These are phyloP conservation scores for Zosterops lateralis DNA, from an alignment of 2,113 vertebrate genomes.

Conservation along the genomic window DNA sequence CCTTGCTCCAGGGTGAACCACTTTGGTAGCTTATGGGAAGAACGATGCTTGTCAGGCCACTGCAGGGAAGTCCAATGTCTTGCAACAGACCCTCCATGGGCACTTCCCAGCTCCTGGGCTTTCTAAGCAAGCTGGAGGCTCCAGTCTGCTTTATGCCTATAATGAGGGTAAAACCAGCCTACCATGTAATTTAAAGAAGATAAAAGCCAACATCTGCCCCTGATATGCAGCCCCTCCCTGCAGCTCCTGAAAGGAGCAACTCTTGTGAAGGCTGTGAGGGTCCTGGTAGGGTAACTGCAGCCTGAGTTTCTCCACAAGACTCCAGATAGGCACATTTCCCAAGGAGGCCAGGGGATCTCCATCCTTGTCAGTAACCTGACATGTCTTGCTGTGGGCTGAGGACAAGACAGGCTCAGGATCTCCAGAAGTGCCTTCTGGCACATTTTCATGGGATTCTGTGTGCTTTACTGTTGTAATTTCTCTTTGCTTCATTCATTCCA, in stretches of 20 bases:
- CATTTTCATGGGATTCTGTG: neutral
- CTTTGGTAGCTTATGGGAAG: neutral
- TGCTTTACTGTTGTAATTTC: neutral
- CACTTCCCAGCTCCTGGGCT: neutral
- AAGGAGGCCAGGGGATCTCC: neutral
- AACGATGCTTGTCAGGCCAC: neutral
- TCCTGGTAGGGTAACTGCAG: neutral
- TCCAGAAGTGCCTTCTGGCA: neutral
- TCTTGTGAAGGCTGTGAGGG: neutral
- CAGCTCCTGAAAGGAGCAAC: neutral
- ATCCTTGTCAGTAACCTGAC: fast-evolving
- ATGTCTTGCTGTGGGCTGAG: neutral
- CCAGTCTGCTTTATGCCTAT: neutral
- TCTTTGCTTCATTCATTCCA: neutral
- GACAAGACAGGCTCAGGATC: neutral
- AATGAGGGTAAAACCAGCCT: neutral
- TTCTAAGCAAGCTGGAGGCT: neutral
- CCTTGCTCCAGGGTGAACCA: neutral
- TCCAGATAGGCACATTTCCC: neutral
- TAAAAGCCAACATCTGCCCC: neutral
- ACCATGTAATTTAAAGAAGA: neutral
- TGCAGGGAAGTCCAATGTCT: neutral
- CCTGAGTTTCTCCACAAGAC: neutral
- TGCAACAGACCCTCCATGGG: neutral
- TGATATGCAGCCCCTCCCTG: neutral